Conservation (phyloP, 2,888 invertebrate genomes). For the Meiosimyza decipiens region DNA sequence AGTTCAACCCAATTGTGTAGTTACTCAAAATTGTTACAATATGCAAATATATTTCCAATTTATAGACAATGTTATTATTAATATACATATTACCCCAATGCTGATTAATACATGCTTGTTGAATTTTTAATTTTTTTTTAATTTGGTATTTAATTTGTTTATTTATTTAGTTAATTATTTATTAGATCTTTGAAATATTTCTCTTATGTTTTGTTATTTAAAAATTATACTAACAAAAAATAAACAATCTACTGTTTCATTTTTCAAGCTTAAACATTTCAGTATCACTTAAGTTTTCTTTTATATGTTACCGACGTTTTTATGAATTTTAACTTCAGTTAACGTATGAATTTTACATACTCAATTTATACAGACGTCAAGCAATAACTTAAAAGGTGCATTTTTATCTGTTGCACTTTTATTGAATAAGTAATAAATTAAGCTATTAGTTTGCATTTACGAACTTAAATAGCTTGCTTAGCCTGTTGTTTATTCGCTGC, state of each 20-base stretch:
- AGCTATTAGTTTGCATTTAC: slow-evolving; percentile 38
- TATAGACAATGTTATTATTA: too few relatives aligned
- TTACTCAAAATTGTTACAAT: too few relatives aligned
- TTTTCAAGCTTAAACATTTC: neutral
- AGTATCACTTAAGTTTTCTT: neutral
- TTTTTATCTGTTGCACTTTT: slow-evolving; percentile 19
- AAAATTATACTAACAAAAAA: slow-evolving; percentile 26
- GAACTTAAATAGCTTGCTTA: slow-evolving; percentile 31
- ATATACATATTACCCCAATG: too few relatives aligned
- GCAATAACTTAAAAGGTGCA: slow-evolving; percentile 28
- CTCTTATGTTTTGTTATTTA: neutral
- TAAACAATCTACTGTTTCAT: slow-evolving; percentile 2
- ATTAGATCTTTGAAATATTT: neutral
- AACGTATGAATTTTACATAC: too few relatives aligned
- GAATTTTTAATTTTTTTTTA: too few relatives aligned
- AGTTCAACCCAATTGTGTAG: too few relatives aligned
- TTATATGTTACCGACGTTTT: neutral
- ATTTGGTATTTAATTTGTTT: neutral
- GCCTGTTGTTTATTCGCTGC: slow-evolving; percentile 78
- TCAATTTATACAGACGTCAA: too few relatives aligned
- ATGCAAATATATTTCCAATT: too few relatives aligned
- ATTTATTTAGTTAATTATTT: slow-evolving; percentile 11
- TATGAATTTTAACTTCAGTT: too few relatives aligned
- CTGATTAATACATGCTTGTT: too few relatives aligned
- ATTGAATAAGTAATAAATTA: slow-evolving; percentile 25